Conservation (phyloP, 2,113 vertebrate genomes). For the Phaethornis superciliosus region DNA sequence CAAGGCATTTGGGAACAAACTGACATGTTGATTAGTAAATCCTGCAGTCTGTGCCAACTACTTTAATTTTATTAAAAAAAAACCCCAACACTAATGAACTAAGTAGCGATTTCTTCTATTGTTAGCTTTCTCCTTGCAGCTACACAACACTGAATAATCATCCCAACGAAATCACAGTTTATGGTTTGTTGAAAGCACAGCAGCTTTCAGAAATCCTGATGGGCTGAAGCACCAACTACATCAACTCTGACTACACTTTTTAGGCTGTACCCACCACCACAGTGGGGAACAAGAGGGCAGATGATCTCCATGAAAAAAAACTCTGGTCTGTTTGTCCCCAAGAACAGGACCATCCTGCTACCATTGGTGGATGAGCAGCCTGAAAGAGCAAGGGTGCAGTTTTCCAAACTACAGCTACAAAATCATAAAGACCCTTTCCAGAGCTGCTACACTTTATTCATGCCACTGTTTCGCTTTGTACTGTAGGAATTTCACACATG, state of each 20-base stretch:
- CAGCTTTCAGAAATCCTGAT: neutral
- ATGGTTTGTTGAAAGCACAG: fast-evolving
- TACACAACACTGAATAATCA: neutral
- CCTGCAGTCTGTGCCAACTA: neutral
- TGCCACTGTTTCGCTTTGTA: neutral
- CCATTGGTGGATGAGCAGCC: too few relatives aligned
- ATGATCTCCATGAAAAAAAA: fast-evolving
- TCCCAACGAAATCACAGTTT: fast-evolving
- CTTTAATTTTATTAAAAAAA: neutral
- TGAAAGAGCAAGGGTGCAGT: neutral
- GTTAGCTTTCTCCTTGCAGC: neutral
- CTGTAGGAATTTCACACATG: neutral
- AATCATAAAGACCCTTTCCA: neutral
- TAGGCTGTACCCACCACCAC: neutral
- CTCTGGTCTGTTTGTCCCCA: neutral
- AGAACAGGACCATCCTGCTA: fast-evolving
- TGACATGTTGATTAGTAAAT: neutral
- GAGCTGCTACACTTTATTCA: neutral
- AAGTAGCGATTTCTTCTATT: neutral
- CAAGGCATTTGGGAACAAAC: neutral
- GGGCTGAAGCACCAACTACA: neutral
- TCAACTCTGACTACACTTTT: neutral
- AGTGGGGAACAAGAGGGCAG: fast-evolving
- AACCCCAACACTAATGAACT: neutral
- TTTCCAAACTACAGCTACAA: too few relatives aligned